Conservation (phyloP, 2,888 invertebrate species). For the Ornithoptera alexandrae region DNA sequence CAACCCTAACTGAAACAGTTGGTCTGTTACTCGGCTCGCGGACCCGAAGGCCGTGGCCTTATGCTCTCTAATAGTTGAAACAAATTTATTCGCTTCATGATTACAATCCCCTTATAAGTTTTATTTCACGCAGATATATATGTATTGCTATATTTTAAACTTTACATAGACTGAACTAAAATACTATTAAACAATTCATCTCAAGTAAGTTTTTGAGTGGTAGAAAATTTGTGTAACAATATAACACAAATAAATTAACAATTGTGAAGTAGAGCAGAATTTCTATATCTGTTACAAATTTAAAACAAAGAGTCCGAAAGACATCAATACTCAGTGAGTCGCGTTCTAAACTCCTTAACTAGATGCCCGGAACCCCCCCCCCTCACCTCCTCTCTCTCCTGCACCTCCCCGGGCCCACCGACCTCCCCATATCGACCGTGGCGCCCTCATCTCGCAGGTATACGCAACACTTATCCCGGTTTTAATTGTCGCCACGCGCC, state of each 20-base stretch:
- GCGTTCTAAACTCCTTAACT: constrained; percentile 75
- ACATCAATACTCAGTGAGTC: constrained; percentile 71
- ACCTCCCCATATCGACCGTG: constrained; percentile 71
- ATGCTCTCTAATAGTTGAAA: too few relatives aligned
- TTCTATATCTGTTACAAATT: constrained; percentile 32
- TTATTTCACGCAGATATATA: not conserved
- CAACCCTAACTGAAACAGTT: too few relatives aligned
- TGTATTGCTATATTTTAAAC: not conserved
- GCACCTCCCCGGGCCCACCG: constrained; percentile 44
- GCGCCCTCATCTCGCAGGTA: constrained; percentile 78
- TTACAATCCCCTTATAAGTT: not conserved
- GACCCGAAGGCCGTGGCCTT: too few relatives aligned
- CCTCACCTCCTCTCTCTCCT: constrained; percentile 40
- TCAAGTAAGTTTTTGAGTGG: not conserved
- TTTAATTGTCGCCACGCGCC: constrained; percentile 78
- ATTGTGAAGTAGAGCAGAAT: not conserved
- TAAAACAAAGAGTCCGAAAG: constrained; percentile 52
- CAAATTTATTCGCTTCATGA: not conserved
- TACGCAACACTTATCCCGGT: constrained; percentile 78
- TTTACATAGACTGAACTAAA: not conserved
- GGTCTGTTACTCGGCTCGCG: too few relatives aligned
- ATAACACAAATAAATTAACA: not conserved
- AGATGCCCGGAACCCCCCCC: constrained; percentile 54
- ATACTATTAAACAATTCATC: too few relatives aligned
- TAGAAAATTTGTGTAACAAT: not conserved